Conservation (phyloP, 2,888 invertebrate genomes). For the Parnassius mnemosyne region DNA sequence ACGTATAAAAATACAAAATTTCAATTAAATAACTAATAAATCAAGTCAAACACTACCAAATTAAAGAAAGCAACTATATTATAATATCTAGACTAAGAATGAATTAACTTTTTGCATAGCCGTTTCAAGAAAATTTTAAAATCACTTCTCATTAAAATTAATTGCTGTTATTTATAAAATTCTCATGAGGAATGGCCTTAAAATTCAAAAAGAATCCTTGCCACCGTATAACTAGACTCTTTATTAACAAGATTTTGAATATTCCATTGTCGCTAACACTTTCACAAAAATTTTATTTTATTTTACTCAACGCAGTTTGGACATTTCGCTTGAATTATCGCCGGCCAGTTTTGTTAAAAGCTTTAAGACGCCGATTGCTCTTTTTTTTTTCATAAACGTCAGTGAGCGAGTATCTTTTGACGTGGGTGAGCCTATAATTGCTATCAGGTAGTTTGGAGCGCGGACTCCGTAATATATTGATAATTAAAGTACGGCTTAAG, state of each 20-base stretch:
- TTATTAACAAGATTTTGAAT: slow-evolving; percentile 80
- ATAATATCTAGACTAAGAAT: too few relatives aligned
- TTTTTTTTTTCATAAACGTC: slow-evolving; percentile 69
- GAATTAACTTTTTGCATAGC: too few relatives aligned
- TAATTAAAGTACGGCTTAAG: slow-evolving; percentile 78
- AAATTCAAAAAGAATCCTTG: slow-evolving; percentile 15
- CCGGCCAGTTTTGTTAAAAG: slow-evolving; percentile 77
- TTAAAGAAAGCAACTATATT: too few relatives aligned
- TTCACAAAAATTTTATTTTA: slow-evolving; percentile 69
- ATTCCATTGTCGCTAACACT: slow-evolving; percentile 79
- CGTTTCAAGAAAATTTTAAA: too few relatives aligned
- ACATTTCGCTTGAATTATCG: slow-evolving; percentile 80
- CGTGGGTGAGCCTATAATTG: slow-evolving; percentile 80
- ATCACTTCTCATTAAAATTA: too few relatives aligned
- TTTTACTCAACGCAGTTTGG: slow-evolving; percentile 55
- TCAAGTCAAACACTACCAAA: too few relatives aligned
- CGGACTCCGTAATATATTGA: slow-evolving; percentile 76
- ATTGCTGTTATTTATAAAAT: too few relatives aligned
- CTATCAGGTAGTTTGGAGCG: slow-evolving; percentile 73
- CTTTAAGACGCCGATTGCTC: slow-evolving; percentile 65
- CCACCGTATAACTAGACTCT: slow-evolving; percentile 52
- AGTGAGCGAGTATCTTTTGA: slow-evolving; percentile 68
- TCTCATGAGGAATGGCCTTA: not conserved
- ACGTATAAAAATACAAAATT: too few relatives aligned
- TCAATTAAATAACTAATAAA: too few relatives aligned